Percentiles rank a stretch among this genome's conserved stretches.
phyloP scores from a whole-genome alignment of 30 jellyfish, hydroid and myxozoan species.

The Haliclystus octoradiatus region DNA sequence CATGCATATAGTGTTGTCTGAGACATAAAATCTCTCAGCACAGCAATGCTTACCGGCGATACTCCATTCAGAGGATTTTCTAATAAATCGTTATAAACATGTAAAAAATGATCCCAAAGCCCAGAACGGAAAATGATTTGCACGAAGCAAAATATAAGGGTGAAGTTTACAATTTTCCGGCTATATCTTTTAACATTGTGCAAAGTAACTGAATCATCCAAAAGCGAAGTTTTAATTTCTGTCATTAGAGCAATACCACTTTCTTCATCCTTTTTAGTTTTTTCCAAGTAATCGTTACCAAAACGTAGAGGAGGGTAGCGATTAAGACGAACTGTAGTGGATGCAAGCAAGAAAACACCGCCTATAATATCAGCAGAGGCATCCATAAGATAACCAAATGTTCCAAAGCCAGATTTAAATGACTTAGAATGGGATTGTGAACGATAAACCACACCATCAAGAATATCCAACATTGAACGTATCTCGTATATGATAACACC shows the following conservation, averaged over 20 bases:
- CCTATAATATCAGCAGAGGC: conserved; percentile 79
- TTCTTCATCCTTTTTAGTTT: conserved; percentile 50
- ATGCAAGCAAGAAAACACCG: conserved; percentile 49
- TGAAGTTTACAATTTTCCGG: conserved; percentile 52
- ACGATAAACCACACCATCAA: conserved; percentile 84
- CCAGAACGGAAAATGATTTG: conserved; percentile 69
- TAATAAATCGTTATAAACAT: conserved; percentile 39
- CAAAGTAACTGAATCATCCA: not conserved
- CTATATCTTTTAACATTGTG: conserved; percentile 26
- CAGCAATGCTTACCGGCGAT: conserved; percentile 84
- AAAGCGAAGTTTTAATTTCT: not conserved
- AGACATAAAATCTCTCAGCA: too few relatives aligned
- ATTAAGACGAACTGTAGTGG: conserved; percentile 33
- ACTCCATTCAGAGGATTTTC: conserved; percentile 50
- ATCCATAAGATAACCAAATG: conserved; percentile 75
- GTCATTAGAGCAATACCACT: conserved; percentile 59
- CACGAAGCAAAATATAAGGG: conserved; percentile 43
- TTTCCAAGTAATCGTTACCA: conserved; percentile 4
- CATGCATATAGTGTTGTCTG: too few relatives aligned
- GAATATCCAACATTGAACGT: conserved; percentile 56
- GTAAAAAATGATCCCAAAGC: conserved; percentile 86
- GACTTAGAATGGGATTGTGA: conserved; percentile 41
- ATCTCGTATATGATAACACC: conserved; percentile 52
- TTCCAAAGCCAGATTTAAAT: conserved; percentile 77
- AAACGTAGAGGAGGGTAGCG: conserved; percentile 54